Base-by-base conservation (phyloP, 2,113 vertebrate species). In the Menura novaehollandiae region DNA sequence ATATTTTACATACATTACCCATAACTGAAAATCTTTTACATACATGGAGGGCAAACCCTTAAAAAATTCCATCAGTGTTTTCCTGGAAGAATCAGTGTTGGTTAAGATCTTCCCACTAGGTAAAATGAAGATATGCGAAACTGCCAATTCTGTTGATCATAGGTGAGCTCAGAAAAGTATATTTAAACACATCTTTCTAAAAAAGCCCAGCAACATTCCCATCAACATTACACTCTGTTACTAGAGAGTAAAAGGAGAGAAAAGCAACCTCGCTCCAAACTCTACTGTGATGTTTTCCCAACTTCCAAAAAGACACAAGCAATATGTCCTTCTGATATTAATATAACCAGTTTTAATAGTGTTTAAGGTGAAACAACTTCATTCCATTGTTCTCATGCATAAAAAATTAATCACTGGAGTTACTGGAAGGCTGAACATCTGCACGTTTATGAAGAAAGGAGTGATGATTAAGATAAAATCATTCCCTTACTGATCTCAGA, bases 391-490 rank as follows among this genome's bases (percentile, higher is more conserved):
- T 56, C 66, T 91, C 72, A 80, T 81, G 58, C 66, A 93, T 84
- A 44, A 91, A 87, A 85, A 78, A 87, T 79, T 53, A 33, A 92
- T 78, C 43, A 62, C 52, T 47, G 30, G 58, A 87, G 37, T 92
- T 82, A 83, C 49, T 32, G 92, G 88, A 84, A 93, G 72, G 41
- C 63, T 93, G 69, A 92, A 95, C 35, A 91, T 86, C 91, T 96
- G 59, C 90, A 97, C 85, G 69, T 83, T 96, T 95, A 94, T 95
- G 74, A 95, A 95, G 90, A 76, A 93, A 86, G 53, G 18, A 89
- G 47, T n/a, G 47, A 95, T 93, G 60, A 96, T 89, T 93, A 95
- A 93, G 95, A 94, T 91, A 91, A 97, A 89, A 58, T 27, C 52
- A 93, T 16, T 10, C 55, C n/a, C 49, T 82, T 78, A 91, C 85